phyloP scores from a whole-genome alignment of 1,140 invertebrate genomes.

The Drosophila varians region DNA sequence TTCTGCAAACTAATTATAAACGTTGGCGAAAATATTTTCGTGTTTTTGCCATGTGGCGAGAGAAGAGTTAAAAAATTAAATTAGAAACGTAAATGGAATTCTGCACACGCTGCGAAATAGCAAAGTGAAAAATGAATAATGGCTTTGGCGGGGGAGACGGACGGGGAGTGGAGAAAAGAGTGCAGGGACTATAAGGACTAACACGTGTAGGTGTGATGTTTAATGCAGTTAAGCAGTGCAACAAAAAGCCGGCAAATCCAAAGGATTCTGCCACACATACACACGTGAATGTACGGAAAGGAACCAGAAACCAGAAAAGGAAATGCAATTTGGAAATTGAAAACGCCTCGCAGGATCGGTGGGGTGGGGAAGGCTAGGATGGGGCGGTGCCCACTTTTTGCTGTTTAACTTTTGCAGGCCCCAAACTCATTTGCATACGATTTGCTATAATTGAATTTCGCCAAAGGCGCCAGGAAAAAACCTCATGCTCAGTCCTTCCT shows the following conservation, averaged over 20 bases:
- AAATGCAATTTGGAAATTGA: slow-evolving; percentile 75
- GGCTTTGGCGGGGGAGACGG: slow-evolving; percentile 10
- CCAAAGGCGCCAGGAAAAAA: slow-evolving; percentile 42
- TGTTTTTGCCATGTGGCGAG: slow-evolving; percentile 51
- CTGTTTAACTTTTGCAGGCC: slow-evolving; percentile 60
- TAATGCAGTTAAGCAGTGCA: slow-evolving; percentile 54
- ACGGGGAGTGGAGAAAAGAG: neutral
- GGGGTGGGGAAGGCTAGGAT: neutral
- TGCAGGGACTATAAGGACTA: neutral
- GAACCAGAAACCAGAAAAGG: neutral
- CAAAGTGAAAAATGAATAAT: slow-evolving; percentile 71
- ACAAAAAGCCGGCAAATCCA: slow-evolving; percentile 30
- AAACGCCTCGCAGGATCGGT: slow-evolving; percentile 45
- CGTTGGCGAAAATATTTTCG: slow-evolving; percentile 74
- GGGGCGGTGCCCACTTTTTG: slow-evolving; percentile 30
- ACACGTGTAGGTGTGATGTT: slow-evolving; percentile 36
- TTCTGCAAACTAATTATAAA: slow-evolving; percentile 67
- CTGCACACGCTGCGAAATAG: slow-evolving; percentile 62
- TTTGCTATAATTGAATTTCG: slow-evolving; percentile 77
- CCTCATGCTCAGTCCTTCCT: neutral
- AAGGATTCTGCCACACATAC: slow-evolving; percentile 12
- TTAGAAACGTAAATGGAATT: slow-evolving; percentile 78
- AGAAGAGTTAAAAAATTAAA: slow-evolving; percentile 48
- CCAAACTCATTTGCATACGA: slow-evolving; percentile 70
- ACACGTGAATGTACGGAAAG: slow-evolving; percentile 14